Conservation (phyloP, 2,888 invertebrate genomes). For the Tillus elongatus region DNA sequence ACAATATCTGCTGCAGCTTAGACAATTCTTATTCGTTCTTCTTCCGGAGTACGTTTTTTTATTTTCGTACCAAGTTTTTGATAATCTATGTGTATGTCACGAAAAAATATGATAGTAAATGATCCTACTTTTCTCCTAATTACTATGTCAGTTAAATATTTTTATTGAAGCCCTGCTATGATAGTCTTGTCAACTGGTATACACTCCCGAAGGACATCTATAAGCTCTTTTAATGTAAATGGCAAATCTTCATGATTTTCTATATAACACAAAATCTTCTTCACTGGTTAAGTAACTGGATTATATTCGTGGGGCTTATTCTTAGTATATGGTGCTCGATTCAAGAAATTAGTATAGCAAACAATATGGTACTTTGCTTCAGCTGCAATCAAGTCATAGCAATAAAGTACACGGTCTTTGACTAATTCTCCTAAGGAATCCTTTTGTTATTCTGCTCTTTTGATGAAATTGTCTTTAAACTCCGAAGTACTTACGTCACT, state of each 20-base stretch:
- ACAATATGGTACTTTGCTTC: slow-evolving; percentile 32
- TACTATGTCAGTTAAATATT: slow-evolving; percentile 17
- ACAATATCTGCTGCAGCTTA: slow-evolving; percentile 33
- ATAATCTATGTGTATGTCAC: slow-evolving; percentile 30
- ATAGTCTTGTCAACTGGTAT: slow-evolving; percentile 31
- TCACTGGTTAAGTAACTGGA: slow-evolving; percentile 35
- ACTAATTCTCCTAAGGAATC: slow-evolving; percentile 31
- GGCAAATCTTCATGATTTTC: slow-evolving; percentile 30
- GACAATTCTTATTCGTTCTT: slow-evolving; percentile 26
- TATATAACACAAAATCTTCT: slow-evolving; percentile 31
- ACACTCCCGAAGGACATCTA: slow-evolving; percentile 28
- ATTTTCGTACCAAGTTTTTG: slow-evolving; percentile 14
- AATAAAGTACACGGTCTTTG: slow-evolving; percentile 20
- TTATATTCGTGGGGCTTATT: slow-evolving; percentile 30
- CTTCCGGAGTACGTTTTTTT: slow-evolving; percentile 17
- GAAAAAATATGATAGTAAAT: slow-evolving; percentile 32
- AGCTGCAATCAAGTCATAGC: slow-evolving; percentile 22
- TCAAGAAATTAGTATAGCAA: slow-evolving; percentile 33
- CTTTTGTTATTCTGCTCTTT: slow-evolving; percentile 32
- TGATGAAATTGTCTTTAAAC: slow-evolving; percentile 33
- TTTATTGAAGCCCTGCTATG: slow-evolving; percentile 27
- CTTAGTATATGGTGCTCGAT: slow-evolving; percentile 24
- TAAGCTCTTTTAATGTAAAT: slow-evolving; percentile 34
- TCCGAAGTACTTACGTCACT: slow-evolving; percentile 30
- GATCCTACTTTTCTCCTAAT: slow-evolving; percentile 21